Base-by-base conservation (phyloP, 1,140 invertebrate species). In the Andricus grossulariae region DNA sequence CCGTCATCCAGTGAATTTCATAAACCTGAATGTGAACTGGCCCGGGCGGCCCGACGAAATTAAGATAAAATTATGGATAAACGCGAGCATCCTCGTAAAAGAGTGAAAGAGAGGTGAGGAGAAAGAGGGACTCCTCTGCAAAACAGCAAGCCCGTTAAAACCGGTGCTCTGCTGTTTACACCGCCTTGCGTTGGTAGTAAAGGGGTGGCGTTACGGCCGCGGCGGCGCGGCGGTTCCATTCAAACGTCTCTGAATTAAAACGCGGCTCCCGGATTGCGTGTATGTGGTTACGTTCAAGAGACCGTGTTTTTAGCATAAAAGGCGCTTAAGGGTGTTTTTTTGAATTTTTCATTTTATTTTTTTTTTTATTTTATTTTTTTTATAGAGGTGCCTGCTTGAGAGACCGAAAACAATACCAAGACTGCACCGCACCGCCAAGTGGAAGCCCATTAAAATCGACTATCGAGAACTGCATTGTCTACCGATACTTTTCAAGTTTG, bases 21-120 rank as follows among this genome's bases (percentile, higher is more conserved):
- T 85, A 85, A 88, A 89, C 72, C 82, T 81, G 82, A 86, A 86
- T 83, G 74, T 66, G 57, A 82, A 80, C 78, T 82, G 79, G 80
- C 85, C 76, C 78, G 75, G 77, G 79, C 74, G 82, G 79, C 79
- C 71, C 73, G 77, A 50, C 81, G 80, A 87, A 90, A 87, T 88
- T 87, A 88, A 89, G 88, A 88, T 87, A 81, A 87, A 88, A 89
- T 90, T 87, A 87, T 83, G 88, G 84, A 90, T 88, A 89, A 89
- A 88, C 82, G 79, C 73, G 82, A 78, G 80, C 79, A 83, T 87
- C 79, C 76, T 82, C 73, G 76, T 83, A 83, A 86, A 84, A 57
- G 71, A 76, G 66, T 54, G 75, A 73, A 55, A 72, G 73, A 39
- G 73, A 52, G 73, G 73, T 39, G 60, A 60, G 77, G 71, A 78